These are phyloP conservation scores for Euglossa dilemma DNA, from an alignment of 1,140 invertebrate genomes.

Conservation along the genomic window DNA sequence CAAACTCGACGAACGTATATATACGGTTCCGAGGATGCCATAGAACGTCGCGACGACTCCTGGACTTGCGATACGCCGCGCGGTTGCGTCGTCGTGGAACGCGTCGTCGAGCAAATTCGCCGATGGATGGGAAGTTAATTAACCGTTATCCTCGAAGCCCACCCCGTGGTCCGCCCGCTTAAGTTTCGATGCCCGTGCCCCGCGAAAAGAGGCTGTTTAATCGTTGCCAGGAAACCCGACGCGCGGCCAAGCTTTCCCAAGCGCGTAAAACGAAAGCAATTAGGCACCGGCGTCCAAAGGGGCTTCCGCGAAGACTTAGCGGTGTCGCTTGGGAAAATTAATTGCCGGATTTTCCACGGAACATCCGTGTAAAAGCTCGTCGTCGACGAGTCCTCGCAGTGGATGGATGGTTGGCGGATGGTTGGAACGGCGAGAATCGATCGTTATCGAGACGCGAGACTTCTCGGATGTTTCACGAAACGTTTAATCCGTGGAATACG, in stretches of 20 bases:
- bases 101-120: background rate
- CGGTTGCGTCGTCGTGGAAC: background rate
- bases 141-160: constrained; percentile 38
- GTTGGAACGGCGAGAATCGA: background rate
- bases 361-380: background rate
- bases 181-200: background rate
- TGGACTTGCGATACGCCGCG: background rate
- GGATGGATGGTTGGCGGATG: too few species aligned
- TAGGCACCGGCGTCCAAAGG: constrained; percentile 8
- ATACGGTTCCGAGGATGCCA: background rate
- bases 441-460: background rate
- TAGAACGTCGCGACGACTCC: background rate
- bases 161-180: background rate
- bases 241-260: constrained; percentile 4
- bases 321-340: constrained; percentile 36
- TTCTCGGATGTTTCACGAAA: too few species aligned
- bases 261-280: constrained; percentile 40
- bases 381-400: background rate
- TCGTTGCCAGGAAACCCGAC: constrained; percentile 9
- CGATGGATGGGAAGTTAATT: constrained; percentile 55
- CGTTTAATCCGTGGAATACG: too few species aligned
- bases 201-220: constrained; percentile 20
- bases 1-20: too few species aligned
- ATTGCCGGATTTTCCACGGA: background rate
- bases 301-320: constrained; percentile 48